Conservation (phyloP, 2,888 invertebrate genomes). For the Hanleya hanleyi region DNA sequence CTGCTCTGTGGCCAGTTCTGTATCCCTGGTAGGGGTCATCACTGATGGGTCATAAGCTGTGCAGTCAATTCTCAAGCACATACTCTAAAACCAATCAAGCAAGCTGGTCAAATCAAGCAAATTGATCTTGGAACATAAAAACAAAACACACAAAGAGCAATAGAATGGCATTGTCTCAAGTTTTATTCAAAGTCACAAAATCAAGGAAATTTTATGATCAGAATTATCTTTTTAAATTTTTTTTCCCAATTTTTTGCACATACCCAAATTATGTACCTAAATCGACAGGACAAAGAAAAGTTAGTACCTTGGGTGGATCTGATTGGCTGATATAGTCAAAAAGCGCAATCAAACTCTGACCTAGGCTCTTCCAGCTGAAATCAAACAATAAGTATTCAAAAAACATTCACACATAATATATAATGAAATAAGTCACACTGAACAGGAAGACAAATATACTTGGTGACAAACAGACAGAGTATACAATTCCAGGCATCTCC, state of each 20-base stretch:
- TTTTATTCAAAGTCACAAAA: too few species aligned
- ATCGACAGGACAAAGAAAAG: background rate
- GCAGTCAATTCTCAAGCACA: slow-evolving; percentile 59
- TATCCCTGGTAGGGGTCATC: slow-evolving; percentile 14
- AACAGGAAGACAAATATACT: too few species aligned
- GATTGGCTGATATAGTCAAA: slow-evolving; percentile 63
- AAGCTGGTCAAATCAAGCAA: background rate
- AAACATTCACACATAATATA: background rate
- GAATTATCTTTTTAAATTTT: too few species aligned
- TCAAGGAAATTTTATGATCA: too few species aligned
- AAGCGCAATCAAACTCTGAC: slow-evolving; percentile 65
- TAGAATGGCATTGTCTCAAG: too few species aligned
- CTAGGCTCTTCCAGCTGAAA: slow-evolving; percentile 71
- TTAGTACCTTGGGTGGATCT: slow-evolving; percentile 60
- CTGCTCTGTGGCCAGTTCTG: background rate
- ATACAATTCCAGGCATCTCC: too few species aligned
- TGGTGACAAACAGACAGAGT: too few species aligned
- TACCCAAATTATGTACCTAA: background rate
- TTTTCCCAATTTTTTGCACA: background rate
- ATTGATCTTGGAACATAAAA: background rate
- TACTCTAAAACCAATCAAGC: slow-evolving; percentile 60
- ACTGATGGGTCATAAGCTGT: slow-evolving; percentile 46
- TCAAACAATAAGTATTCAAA: slow-evolving; percentile 13
- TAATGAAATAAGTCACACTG: too few species aligned
- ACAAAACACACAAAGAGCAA: too few species aligned